A percentile compares a stretch with the other conserved stretches of the same genome.
These are phyloP conservation scores for Drosophila kanapiae DNA, from an alignment of 1,140 invertebrate species.

Conservation along the genomic window DNA sequence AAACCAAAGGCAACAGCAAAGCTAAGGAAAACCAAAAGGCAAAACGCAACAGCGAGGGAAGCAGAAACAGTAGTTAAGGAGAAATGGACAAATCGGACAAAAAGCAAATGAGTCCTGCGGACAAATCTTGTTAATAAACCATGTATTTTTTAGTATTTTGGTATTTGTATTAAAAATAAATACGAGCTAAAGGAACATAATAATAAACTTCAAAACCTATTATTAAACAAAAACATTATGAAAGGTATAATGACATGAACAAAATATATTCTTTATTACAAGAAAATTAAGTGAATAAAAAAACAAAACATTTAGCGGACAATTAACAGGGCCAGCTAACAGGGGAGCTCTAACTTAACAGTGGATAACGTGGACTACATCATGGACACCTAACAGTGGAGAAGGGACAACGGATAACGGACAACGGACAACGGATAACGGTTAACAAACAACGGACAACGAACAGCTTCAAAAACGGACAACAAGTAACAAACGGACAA, in stretches of 20 bases:
- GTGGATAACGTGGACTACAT: neutral
- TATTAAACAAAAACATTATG: neutral
- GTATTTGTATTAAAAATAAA: no score
- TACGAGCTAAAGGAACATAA: neutral
- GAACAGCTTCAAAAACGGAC: neutral
- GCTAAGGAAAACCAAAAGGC: constrained; percentile 6
- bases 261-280: neutral
- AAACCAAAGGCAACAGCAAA: constrained; percentile 6
- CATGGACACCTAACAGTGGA: no score
- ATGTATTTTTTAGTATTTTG: no score
- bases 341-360: neutral
- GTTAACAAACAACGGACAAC: neutral
- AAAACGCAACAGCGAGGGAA: constrained; percentile 5
- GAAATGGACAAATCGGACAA: constrained; percentile 3
- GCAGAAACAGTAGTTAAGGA: constrained; percentile 8
- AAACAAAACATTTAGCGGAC: neutral
- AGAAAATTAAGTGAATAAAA: neutral
- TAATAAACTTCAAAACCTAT: neutral
- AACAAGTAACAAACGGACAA: neutral
- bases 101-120: neutral
- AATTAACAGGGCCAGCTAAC: neutral
- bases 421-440: neutral
- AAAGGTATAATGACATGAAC: neutral
- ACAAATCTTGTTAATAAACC: neutral
- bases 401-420: neutral